phyloP scores from a whole-genome alignment of 2,797 vertebrate species.

The Falco berigora region DNA sequence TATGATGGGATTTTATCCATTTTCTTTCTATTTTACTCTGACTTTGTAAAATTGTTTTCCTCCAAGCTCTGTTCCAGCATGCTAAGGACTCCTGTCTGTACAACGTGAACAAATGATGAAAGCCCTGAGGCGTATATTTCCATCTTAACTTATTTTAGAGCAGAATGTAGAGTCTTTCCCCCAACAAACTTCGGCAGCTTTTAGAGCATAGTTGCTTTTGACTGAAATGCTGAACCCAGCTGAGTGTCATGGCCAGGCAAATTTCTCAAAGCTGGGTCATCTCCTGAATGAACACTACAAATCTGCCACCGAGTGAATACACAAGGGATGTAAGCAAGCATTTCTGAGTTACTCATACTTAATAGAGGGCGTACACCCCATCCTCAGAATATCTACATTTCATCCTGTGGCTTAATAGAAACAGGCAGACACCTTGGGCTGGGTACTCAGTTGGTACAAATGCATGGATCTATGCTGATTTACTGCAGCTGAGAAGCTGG shows the following conservation, averaged over 20 bases:
- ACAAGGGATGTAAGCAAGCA: not conserved
- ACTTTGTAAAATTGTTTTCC: not conserved
- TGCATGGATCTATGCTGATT: not conserved
- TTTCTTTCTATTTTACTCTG: slow-evolving; percentile 51
- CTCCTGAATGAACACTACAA: not conserved
- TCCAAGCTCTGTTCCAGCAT: not conserved
- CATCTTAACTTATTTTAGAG: not conserved
- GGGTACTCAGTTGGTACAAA: not conserved
- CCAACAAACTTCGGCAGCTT: not conserved
- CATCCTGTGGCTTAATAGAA: not conserved
- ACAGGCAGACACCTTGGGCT: not conserved
- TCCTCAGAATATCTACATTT: not conserved
- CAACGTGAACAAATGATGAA: not conserved
- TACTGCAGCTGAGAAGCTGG: not conserved
- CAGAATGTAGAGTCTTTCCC: not conserved
- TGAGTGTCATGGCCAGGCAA: not conserved
- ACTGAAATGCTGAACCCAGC: not conserved
- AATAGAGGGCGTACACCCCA: no score
- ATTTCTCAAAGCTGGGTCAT: not conserved
- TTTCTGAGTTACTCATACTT: not conserved
- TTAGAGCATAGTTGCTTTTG: not conserved
- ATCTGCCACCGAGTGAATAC: not conserved
- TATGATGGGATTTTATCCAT: slow-evolving; percentile 17
- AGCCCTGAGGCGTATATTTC: not conserved
- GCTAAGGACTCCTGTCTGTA: not conserved